Conservation (phyloP, 2,888 invertebrate species). For the Coleophora flavipennella region DNA sequence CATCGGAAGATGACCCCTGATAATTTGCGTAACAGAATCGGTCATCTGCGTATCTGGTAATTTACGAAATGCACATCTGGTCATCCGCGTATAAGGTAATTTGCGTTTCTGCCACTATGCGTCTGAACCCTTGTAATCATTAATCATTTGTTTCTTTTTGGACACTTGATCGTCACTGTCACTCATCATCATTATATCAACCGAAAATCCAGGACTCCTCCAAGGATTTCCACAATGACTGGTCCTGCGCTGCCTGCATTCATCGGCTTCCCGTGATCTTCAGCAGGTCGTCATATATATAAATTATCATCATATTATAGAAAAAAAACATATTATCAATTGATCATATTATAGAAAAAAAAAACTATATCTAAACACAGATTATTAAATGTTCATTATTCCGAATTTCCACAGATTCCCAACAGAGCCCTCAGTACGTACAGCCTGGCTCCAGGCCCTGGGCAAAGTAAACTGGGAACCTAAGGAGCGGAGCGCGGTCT, state of each 20-base stretch:
- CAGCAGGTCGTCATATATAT: neutral
- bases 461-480: conserved; percentile 36
- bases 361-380: conserved; percentile 7
- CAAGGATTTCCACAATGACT: too few relatives aligned
- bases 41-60: too few relatives aligned
- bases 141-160: neutral
- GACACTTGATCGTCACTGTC: too few relatives aligned
- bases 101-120: too few relatives aligned
- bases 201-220: neutral
- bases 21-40: neutral
- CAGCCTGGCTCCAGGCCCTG: conserved; percentile 41
- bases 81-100: too few relatives aligned
- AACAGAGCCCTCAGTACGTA: conserved; percentile 26
- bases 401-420: conserved; percentile 34
- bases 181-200: neutral
- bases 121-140: neutral
- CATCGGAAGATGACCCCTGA: too few relatives aligned
- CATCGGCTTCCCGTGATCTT: too few relatives aligned
- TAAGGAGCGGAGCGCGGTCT: conserved; percentile 38
- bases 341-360: neutral
- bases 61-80: too few relatives aligned
- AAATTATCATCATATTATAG: neutral
- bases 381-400: too few relatives aligned
- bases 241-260: too few relatives aligned
- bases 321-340: neutral